Percentiles rank a stretch among this genome's conserved stretches.
phyloP scores from a whole-genome alignment of 2,888 invertebrate genomes.

The Hemistola chrysoprasaria region DNA sequence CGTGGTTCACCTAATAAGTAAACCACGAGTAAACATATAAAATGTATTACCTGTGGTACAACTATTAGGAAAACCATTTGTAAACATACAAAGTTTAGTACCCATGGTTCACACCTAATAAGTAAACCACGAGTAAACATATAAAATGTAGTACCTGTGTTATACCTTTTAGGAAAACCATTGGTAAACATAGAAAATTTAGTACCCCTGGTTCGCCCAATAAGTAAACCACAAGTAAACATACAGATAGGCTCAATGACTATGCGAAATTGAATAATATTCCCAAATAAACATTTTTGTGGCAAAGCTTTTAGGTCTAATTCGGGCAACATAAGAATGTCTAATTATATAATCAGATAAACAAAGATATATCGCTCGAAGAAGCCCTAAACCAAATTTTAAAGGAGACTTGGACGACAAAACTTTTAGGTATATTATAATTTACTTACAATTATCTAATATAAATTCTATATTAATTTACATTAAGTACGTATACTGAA shows the following conservation, averaged over 20 bases:
- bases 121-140: too few relatives aligned
- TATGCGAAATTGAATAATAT: slow-evolving; percentile 15
- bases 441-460: slow-evolving; percentile 80
- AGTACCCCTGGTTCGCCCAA: too few relatives aligned
- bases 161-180: too few relatives aligned
- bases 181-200: too few relatives aligned
- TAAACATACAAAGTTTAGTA: too few relatives aligned
- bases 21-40: too few relatives aligned
- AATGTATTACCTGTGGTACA: too few relatives aligned
- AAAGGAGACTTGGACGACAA: slow-evolving; percentile 64
- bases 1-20: too few relatives aligned
- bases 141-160: too few relatives aligned
- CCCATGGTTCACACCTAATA: too few relatives aligned
- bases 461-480: slow-evolving; percentile 80
- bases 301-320: slow-evolving; percentile 21
- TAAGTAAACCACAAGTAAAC: too few relatives aligned
- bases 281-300: neutral
- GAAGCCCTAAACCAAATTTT: slow-evolving; percentile 51
- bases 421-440: slow-evolving; percentile 59
- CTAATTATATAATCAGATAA: slow-evolving; percentile 10
- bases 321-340: slow-evolving; percentile 19
- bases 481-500: slow-evolving; percentile 83
- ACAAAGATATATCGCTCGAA: slow-evolving; percentile 50
- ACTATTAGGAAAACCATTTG: too few relatives aligned
- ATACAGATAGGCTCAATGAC: slow-evolving; percentile 9